phyloP scores from a whole-genome alignment of 2,113 vertebrate genomes.

The Melospiza georgiana region DNA sequence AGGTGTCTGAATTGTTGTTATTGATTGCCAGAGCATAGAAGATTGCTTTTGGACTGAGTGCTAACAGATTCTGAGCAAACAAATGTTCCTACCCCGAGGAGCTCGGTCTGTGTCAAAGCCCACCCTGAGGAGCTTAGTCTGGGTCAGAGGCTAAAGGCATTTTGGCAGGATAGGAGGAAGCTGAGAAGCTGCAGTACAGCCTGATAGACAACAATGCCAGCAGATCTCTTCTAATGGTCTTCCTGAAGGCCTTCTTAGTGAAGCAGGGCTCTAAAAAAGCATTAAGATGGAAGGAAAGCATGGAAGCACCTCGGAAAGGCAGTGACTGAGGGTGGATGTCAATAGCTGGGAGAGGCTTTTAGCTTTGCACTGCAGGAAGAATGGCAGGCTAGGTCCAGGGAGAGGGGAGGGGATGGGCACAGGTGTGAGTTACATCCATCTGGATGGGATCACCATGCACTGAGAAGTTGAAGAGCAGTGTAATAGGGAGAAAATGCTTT shows the following conservation, averaged over 20 bases:
- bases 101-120: background rate
- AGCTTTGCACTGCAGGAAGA: background rate
- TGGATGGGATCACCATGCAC: background rate
- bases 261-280: background rate
- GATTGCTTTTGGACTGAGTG: background rate
- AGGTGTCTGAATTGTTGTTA: background rate
- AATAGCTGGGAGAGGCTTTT: background rate
- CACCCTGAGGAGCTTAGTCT: background rate
- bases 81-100: background rate
- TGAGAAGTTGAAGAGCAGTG: background rate
- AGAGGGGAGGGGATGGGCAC: background rate
- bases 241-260: background rate
- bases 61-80: background rate
- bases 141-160: background rate
- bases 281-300: background rate
- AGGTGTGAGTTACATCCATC: background rate
- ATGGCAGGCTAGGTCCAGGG: background rate
- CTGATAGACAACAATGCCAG: background rate
- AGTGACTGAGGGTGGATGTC: background rate
- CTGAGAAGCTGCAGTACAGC: background rate
- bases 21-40: background rate
- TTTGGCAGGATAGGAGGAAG: background rate
- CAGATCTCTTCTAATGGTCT: background rate
- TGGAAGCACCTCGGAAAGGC: background rate
- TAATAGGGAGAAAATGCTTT: background rate